These are phyloP conservation scores for Archips xylosteana DNA, from an alignment of 2,888 invertebrate genomes.

Conservation along the genomic window DNA sequence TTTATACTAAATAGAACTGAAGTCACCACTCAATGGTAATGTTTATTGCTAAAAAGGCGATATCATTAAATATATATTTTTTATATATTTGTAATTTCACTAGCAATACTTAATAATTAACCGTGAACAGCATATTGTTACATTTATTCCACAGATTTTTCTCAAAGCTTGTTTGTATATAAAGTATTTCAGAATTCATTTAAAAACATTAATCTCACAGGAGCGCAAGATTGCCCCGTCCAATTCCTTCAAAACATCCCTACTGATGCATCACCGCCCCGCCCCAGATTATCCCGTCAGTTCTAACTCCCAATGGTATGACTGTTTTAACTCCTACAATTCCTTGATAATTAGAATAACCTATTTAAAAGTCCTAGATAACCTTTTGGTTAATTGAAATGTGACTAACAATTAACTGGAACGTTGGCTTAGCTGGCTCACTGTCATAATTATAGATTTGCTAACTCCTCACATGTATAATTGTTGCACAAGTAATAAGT, in stretches of 20 bases:
- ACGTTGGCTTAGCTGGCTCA: constrained; percentile 32
- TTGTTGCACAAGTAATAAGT: constrained; percentile 15
- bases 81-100: too few relatives aligned
- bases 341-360: constrained; percentile 46
- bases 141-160: too few relatives aligned
- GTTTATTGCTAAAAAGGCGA: too few relatives aligned
- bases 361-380: constrained; percentile 10
- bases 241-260: constrained; percentile 47
- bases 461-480: constrained; percentile 8
- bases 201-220: constrained; percentile 44
- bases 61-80: too few relatives aligned
- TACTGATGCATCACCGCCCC: constrained; percentile 39
- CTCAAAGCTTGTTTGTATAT: too few relatives aligned
- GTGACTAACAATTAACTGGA: constrained; percentile 39
- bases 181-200: not conserved
- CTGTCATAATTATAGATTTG: constrained; percentile 26
- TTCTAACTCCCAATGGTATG: constrained; percentile 50
- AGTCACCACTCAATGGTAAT: too few relatives aligned
- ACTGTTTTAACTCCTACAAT: constrained; percentile 46
- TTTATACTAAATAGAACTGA: too few relatives aligned
- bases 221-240: constrained; percentile 46
- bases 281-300: constrained; percentile 33
- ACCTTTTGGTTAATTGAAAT: constrained; percentile 20
- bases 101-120: too few relatives aligned
- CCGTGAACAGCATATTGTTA: too few relatives aligned